These are phyloP conservation scores for Menidia menidia DNA, from an alignment of 2,797 vertebrate genomes.

Conservation along the genomic window DNA sequence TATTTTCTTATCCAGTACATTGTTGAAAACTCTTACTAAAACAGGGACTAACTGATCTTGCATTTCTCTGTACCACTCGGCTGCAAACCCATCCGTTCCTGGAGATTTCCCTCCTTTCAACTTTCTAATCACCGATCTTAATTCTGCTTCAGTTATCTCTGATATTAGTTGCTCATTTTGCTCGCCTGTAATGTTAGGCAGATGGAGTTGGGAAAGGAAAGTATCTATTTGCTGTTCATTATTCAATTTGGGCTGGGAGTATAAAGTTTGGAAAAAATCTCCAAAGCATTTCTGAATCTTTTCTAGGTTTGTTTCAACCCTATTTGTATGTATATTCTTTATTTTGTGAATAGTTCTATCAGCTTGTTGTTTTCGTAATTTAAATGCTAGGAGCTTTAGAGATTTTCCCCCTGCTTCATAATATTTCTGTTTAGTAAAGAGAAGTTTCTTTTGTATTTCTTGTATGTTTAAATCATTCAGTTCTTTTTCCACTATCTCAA, in stretches of 20 bases:
- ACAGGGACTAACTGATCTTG: neutral
- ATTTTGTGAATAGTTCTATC: neutral
- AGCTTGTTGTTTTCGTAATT: neutral
- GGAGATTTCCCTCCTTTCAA: too few relatives aligned
- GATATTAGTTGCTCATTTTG: too few relatives aligned
- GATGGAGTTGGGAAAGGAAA: too few relatives aligned
- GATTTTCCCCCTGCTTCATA: neutral
- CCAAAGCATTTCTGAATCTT: neutral
- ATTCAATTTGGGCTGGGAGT: neutral
- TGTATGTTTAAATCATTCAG: too few relatives aligned
- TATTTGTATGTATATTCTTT: neutral
- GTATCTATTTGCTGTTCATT: too few relatives aligned
- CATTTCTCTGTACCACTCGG: neutral
- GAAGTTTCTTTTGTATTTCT: too few relatives aligned
- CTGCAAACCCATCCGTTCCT: too few relatives aligned
- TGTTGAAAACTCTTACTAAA: neutral
- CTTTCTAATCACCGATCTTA: too few relatives aligned
- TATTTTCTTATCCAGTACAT: neutral
- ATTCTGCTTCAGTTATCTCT: too few relatives aligned
- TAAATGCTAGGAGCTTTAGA: neutral
- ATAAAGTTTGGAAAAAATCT: neutral
- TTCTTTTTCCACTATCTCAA: neutral
- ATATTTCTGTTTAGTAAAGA: too few relatives aligned
- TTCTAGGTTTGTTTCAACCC: neutral
- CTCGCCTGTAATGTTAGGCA: too few relatives aligned